Evolutionary conservation across 92 coral and sea anemone species (phyloP), one percentile per base, ranked within the genome.

Genomic region (Hydrozoanthus gracilis): DNA sequence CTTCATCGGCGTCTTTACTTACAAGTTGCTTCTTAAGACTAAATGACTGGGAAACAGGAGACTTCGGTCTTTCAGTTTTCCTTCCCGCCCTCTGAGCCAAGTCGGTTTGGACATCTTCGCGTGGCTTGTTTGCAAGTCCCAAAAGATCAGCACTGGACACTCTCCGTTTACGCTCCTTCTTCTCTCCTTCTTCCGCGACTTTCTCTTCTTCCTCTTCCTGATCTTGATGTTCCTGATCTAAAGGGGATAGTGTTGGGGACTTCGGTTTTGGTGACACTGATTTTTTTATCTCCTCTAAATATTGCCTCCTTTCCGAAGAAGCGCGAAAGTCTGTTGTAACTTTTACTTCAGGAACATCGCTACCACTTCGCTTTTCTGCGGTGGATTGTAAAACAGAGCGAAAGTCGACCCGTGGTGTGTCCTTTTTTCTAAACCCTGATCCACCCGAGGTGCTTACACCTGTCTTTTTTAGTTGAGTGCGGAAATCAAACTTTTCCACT

Each of bases 121-220:
- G 75, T 51, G 90, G 92, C 56, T 94, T 88, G 83, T 87, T 82
- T 10, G 91, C 83, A 86, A 94, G 73, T 83, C 92, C 92, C 62
- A 94, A 86, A 13, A 94, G 88, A 68, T 94, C 98, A 4, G 95
- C 66, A 76, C 98, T 94, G 39, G 98, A 94, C 27, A 94, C 90
- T 55, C 83, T 90, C 67, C 92, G 89, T 45, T 89, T 73, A 44
- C 66, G 72, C 15, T 66, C 88, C 46, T 89, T 88, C 48, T 64
- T 85, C 75, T 73, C 87, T 8, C 82, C 83, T 60, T 71, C 48
- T 17, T 86, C 78, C 13, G 39, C 83, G 14, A 45, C 86, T 48
- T 84, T 78, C 46, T 76, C 78, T 71, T 68, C 86, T 4, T 69
- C 87, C 20, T 67, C 76, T 56, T 83, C 93, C 61, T 64, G 84